Percentiles rank a stretch among this genome's conserved stretches.
Evolutionary conservation across 2,888 invertebrate species (phyloP).

Genomic region (Ashinkailepas kermadecensis): DNA sequence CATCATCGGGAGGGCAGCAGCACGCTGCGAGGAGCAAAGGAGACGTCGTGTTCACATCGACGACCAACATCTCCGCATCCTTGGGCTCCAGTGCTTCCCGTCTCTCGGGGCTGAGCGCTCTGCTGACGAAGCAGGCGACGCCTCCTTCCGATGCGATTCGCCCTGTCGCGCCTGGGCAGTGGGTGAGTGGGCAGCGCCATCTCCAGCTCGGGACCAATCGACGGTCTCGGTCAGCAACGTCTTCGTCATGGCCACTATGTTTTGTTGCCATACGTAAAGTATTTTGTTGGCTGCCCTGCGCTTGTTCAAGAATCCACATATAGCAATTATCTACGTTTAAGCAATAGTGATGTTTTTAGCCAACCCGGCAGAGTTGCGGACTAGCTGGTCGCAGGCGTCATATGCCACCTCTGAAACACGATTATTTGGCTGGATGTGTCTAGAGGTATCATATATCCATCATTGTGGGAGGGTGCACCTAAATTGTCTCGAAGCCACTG

Average conservation of each 20-base stretch:
- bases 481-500: too few relatives aligned
- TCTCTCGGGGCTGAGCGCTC: not conserved
- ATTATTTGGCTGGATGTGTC: too few relatives aligned
- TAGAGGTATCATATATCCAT: too few relatives aligned
- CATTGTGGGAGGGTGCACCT: too few relatives aligned
- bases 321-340: too few relatives aligned
- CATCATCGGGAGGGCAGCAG: not conserved
- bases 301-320: too few relatives aligned
- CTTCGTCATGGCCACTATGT: not conserved
- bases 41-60: not conserved
- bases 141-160: not conserved
- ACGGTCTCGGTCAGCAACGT: not conserved
- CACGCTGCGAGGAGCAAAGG: not conserved
- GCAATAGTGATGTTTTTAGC: too few relatives aligned
- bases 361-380: too few relatives aligned
- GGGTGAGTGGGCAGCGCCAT: not conserved
- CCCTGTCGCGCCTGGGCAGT: not conserved
- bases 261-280: too few relatives aligned
- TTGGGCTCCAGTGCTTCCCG: not conserved
- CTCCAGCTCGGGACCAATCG: not conserved
- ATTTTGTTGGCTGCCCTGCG: too few relatives aligned
- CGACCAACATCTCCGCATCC: not conserved
- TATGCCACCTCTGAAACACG: too few relatives aligned
- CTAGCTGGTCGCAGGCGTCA: too few relatives aligned
- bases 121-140: not conserved